phyloP scores from a whole-genome alignment of 2,888 invertebrate species.

The Neelides folsomi region DNA sequence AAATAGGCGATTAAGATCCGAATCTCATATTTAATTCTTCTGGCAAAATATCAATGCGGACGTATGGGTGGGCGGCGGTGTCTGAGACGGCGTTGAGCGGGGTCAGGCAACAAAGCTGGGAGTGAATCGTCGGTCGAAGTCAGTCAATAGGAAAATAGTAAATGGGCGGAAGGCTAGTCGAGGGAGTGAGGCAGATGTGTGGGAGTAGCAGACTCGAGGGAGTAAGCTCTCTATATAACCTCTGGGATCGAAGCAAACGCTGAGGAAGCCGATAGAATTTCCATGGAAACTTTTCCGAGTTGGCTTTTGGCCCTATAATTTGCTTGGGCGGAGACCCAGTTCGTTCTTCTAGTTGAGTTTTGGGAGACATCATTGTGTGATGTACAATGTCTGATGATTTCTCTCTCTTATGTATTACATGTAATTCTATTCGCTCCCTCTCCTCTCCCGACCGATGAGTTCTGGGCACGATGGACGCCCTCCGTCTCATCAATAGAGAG shows the following conservation, averaged over 20 bases:
- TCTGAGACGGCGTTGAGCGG: neutral
- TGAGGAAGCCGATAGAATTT: slow-evolving; percentile 31
- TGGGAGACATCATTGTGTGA: slow-evolving; percentile 10
- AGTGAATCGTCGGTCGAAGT: neutral
- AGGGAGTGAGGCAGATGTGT: slow-evolving; percentile 24
- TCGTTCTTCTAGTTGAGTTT: slow-evolving; percentile 15
- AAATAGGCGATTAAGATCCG: no score
- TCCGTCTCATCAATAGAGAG: slow-evolving; percentile 10
- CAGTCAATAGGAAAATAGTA: no score
- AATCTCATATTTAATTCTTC: no score
- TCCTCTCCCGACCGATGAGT: no score
- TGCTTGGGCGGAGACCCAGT: slow-evolving; percentile 31
- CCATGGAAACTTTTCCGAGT: slow-evolving; percentile 33
- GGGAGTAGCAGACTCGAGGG: slow-evolving; percentile 16
- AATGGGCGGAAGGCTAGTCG: slow-evolving; percentile 1
- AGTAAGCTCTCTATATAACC: no score
- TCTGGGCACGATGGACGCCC: no score
- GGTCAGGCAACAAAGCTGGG: neutral
- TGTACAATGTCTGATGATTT: no score
- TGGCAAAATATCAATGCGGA: no score
- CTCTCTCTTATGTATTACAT: no score
- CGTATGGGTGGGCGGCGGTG: neutral
- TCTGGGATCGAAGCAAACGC: neutral
- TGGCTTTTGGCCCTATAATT: slow-evolving; percentile 34
- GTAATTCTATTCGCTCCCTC: no score